These are phyloP conservation scores for Procambarus clarkii DNA, from an alignment of 1,140 invertebrate species.

Conservation along the genomic window DNA sequence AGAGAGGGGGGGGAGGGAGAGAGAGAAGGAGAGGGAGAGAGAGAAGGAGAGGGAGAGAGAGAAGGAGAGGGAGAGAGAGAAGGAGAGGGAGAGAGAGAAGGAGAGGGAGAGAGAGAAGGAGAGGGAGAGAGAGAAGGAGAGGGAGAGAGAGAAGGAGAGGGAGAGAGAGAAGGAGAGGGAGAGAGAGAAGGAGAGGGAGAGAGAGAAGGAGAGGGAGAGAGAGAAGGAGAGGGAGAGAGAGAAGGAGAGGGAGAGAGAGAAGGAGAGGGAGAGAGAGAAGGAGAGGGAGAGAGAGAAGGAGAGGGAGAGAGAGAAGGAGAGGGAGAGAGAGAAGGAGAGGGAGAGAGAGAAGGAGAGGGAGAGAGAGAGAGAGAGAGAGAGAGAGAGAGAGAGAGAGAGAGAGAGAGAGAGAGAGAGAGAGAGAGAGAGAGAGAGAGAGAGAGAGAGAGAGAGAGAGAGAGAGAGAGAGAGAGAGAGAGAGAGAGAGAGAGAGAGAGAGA, in stretches of 20 bases:
- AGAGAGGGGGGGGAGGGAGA: too few species aligned
- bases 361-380: conserved; percentile 23
- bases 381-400: too few species aligned
- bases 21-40: too few species aligned
- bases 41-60: too few species aligned
- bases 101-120: too few species aligned
- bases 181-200: not conserved
- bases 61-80: too few species aligned
- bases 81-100: too few species aligned
- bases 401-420: too few species aligned
- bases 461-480: too few species aligned
- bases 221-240: not conserved
- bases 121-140: not conserved
- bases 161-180: not conserved
- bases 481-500: too few species aligned
- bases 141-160: not conserved
- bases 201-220: not conserved
- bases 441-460: too few species aligned
- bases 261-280: not conserved
- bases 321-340: not conserved
- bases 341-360: conserved; percentile 32
- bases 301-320: not conserved
- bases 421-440: too few species aligned
- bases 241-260: not conserved
- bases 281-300: not conserved